Percentiles rank a stretch among this genome's conserved stretches.
These are phyloP conservation scores for Saturnia japonica DNA, from an alignment of 2,888 invertebrate genomes.

Conservation along the genomic window DNA sequence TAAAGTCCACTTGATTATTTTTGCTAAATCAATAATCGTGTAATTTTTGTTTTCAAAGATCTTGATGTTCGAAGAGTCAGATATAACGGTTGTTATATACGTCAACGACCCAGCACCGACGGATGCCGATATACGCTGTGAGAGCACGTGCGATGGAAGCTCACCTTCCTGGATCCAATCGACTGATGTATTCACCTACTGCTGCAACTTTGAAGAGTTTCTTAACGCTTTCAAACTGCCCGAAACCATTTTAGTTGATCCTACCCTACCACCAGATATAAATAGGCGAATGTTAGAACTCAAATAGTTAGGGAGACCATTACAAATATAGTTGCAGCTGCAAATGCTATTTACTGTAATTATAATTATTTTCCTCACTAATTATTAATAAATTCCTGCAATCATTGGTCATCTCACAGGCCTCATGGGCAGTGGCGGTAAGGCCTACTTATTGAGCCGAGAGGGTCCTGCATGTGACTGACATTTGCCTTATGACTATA, in stretches of 20 bases:
- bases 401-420: no score
- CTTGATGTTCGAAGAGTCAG: neutral
- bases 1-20: neutral
- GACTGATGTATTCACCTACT: conserved; percentile 15
- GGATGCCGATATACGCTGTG: conserved; percentile 9
- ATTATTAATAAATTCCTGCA: no score
- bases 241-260: conserved; percentile 9
- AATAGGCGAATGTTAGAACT: neutral
- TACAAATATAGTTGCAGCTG: neutral
- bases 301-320: neutral
- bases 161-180: neutral
- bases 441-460: no score
- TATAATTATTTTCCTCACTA: no score
- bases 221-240: conserved; percentile 13
- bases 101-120: conserved; percentile 16
- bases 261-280: neutral
- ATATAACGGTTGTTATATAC: conserved; percentile 13
- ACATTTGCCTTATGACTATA: no score
- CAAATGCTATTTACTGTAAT: neutral
- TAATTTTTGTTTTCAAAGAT: conserved; percentile 14
- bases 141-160: neutral
- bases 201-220: conserved; percentile 15
- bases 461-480: no score
- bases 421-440: no score
- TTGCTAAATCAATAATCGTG: neutral